Base-by-base conservation (phyloP, 2,888 invertebrate genomes). In the Dynastes grantii region DNA sequence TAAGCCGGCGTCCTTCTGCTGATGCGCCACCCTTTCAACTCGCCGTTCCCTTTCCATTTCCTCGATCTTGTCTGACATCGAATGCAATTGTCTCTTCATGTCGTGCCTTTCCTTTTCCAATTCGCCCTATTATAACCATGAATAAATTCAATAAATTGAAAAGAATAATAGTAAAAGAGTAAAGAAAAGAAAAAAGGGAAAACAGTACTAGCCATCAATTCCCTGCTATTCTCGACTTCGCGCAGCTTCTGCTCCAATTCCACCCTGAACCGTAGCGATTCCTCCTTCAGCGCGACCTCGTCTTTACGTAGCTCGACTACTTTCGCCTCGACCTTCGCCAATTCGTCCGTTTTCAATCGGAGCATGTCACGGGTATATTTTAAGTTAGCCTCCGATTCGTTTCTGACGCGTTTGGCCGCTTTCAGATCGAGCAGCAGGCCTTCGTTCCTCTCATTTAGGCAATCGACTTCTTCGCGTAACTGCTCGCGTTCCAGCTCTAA, bases 401-500 rank as follows among this genome's bases (percentile, higher is more conserved):
- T 80, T 51, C 84, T 85, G 0, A 76, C 76, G 55, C 83, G 84
- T 70, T 85, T 86, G 55, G 86, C 70, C 9, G 13, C 64, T 67
- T 85, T 85, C 2, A 85, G 55, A 55, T 87, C 84, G 2, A 73
- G 77, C 58, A 81, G 80, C 29, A 87, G 64, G 55, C 82, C 77
- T 22, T 73, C 77, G 32, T 85, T 85, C 78, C 86, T 85, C 3
- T 83, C 82, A 16, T 80, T 80, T 16, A 86, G 51, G 9, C 58
- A 40, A 3, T 82, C 79, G 2, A 86, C 40, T 29, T 88, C 85
- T 3, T 80, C 81, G 55, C 82, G 81, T 16, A 87, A 78, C 84
- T 91, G 90, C 81, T 91, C 90, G 9, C 90, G 88, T 84, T 91
- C 91, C 0, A 88, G 87, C 83, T 91, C 90, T 65, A 89, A 87